Conservation (phyloP, 2,888 invertebrate genomes). For the Agonum fuliginosum region DNA sequence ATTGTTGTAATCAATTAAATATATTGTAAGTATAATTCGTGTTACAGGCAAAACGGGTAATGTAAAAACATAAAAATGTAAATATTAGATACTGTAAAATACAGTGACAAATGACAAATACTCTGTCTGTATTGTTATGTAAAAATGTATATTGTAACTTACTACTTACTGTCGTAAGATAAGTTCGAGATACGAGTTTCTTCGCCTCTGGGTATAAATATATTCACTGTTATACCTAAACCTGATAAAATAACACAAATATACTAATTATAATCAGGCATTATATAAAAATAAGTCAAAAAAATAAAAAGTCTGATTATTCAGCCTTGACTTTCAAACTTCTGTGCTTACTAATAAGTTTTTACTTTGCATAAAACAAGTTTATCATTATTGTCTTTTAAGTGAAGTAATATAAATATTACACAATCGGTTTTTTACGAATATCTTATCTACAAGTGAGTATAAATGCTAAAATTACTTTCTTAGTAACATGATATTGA, state of each 20-base stretch:
- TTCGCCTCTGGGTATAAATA: conserved; percentile 27
- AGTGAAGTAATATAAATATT: no score
- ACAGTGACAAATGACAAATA: conserved; percentile 52
- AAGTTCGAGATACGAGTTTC: conserved; percentile 35
- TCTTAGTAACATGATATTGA: no score
- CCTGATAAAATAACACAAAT: conserved; percentile 21
- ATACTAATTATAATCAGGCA: conserved; percentile 26
- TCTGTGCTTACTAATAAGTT: no score
- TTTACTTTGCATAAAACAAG: no score
- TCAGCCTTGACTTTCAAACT: conserved; percentile 1
- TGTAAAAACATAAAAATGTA: conserved; percentile 8
- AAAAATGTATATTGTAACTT: conserved; percentile 43
- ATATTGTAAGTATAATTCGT: no score
- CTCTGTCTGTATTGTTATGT: conserved; percentile 36
- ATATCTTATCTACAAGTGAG: no score
- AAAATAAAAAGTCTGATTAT: conserved; percentile 19
- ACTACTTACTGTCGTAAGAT: conserved; percentile 10
- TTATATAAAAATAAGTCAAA: conserved; percentile 10
- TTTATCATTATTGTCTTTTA: conserved; percentile 12
- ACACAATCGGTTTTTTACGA: no score
- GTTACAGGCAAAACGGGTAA: background rate
- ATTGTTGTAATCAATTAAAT: background rate
- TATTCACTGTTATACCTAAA: conserved; percentile 32
- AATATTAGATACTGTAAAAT: conserved; percentile 29
- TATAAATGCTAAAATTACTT: no score